Conservation (phyloP, 2,113 vertebrate species). For the Hyla sarda region DNA sequence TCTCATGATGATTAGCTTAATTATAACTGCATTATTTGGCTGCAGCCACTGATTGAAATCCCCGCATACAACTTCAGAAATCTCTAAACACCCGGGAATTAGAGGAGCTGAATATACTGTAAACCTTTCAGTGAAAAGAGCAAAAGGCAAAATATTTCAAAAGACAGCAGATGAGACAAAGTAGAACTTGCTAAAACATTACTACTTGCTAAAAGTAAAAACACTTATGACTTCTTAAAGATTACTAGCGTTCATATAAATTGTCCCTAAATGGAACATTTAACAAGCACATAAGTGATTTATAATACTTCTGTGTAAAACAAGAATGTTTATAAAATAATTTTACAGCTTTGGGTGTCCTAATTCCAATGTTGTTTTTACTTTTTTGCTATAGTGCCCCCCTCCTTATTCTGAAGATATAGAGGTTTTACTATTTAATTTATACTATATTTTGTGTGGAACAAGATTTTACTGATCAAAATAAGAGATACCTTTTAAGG, state of each 20-base stretch:
- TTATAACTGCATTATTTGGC: conserved; percentile 34
- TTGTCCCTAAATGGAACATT: not conserved
- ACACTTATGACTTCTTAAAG: not conserved
- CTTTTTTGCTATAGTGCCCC: too few relatives aligned
- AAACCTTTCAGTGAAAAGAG: not conserved
- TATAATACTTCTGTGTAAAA: too few relatives aligned
- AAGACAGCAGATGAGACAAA: not conserved
- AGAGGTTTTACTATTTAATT: too few relatives aligned
- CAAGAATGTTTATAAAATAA: too few relatives aligned
- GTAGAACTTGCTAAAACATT: not conserved
- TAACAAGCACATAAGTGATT: too few relatives aligned
- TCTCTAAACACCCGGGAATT: conserved; percentile 2
- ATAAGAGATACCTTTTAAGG: too few relatives aligned
- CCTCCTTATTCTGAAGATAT: too few relatives aligned
- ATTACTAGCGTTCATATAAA: not conserved
- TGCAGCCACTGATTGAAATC: conserved; percentile 22
- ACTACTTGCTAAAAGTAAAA: not conserved
- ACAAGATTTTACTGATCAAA: too few relatives aligned
- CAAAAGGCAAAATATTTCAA: conserved; percentile 24
- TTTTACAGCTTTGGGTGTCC: too few relatives aligned
- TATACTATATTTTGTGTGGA: too few relatives aligned
- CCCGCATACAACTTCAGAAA: not conserved
- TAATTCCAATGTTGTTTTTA: too few relatives aligned
- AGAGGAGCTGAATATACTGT: not conserved
- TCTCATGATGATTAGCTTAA: conserved; percentile 40